These are phyloP conservation scores for Hozukius guyotensis DNA, from an alignment of 2,797 vertebrate genomes.

Conservation along the genomic window DNA sequence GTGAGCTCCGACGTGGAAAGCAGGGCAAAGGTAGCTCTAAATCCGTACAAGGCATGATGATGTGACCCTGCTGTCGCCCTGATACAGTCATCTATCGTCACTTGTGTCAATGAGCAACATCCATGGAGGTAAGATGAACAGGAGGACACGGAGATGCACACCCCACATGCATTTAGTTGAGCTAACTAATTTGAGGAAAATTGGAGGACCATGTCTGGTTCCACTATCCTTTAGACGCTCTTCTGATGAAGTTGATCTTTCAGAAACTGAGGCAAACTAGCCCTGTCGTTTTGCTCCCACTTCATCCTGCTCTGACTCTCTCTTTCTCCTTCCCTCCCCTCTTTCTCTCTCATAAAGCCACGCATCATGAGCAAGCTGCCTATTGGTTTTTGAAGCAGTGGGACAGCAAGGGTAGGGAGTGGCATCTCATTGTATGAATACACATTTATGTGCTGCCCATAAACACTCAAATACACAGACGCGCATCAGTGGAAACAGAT, in stretches of 20 bases:
- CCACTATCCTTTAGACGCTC: constrained; percentile 25
- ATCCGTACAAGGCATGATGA: constrained; percentile 68
- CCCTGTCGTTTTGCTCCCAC: constrained; percentile 42
- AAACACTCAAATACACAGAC: constrained; percentile 12
- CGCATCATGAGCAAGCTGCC: constrained; percentile 66
- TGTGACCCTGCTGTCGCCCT: constrained; percentile 37
- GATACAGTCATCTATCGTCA: constrained; percentile 50
- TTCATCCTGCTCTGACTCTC: constrained; percentile 46
- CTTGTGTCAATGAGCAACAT: constrained; percentile 55
- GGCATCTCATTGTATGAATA: constrained; percentile 48
- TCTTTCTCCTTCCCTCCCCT: constrained; percentile 49
- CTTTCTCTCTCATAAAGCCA: constrained; percentile 65
- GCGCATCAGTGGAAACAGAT: constrained; percentile 6
- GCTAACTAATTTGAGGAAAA: constrained; percentile 29
- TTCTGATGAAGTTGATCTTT: constrained; percentile 35
- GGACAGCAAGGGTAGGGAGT: constrained; percentile 64
- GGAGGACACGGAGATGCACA: constrained; percentile 11
- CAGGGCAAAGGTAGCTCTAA: constrained; percentile 51
- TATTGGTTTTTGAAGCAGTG: constrained; percentile 68
- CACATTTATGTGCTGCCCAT: constrained; percentile 15
- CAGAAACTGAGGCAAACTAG: constrained; percentile 23
- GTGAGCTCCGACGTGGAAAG: constrained; percentile 51
- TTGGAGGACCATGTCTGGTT: constrained; percentile 5
- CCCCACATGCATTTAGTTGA: constrained; percentile 24
- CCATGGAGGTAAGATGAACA: constrained; percentile 26